Evolutionary conservation across 2,113 vertebrate genomes (phyloP).

Genomic region (Python bivittatus): DNA sequence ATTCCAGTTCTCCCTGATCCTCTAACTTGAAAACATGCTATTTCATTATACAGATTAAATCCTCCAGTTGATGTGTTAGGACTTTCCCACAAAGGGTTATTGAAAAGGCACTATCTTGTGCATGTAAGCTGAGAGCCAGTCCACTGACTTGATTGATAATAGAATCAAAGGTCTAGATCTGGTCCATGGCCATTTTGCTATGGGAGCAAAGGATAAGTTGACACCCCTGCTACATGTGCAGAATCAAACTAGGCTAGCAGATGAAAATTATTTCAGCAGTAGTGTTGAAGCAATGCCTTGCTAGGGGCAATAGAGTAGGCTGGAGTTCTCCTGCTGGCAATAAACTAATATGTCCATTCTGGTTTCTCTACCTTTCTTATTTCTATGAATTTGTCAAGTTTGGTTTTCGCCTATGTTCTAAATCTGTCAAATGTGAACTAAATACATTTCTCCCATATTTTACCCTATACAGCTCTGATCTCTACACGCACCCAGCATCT

Average conservation of each 20-base stretch:
- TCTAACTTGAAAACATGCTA: not conserved
- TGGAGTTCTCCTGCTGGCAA: not conserved
- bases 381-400: not conserved
- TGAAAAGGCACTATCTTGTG: conserved; percentile 13
- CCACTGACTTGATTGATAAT: not conserved
- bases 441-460: not conserved
- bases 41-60: conserved; percentile 1
- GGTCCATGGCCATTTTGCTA: not conserved
- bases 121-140: not conserved
- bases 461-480: not conserved
- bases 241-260: not conserved
- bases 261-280: not conserved
- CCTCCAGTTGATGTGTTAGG: not conserved
- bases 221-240: not conserved
- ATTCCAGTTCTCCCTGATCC: conserved; percentile 19
- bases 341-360: not conserved
- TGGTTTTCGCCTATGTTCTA: not conserved
- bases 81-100: conserved; percentile 15
- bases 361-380: not conserved
- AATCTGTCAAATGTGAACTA: not conserved
- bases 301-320: not conserved
- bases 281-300: not conserved
- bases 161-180: not conserved
- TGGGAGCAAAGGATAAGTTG: not conserved
- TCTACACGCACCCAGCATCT: not conserved